Evolutionary conservation across 2,113 vertebrate genomes (phyloP).

Genomic region (Balaeniceps rex): DNA sequence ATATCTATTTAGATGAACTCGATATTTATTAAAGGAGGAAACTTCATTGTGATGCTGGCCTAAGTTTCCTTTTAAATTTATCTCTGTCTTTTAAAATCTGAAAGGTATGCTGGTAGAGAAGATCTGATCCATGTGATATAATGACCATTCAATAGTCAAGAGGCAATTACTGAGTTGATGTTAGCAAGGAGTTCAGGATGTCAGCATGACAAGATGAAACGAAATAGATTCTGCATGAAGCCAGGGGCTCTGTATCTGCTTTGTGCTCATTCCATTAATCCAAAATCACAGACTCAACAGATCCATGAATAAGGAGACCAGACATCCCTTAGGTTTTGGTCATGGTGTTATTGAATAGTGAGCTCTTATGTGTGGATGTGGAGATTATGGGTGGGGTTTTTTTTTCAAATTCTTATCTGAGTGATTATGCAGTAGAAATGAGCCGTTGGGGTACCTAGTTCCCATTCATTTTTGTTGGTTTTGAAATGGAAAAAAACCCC

Average conservation of each 20-base stretch:
- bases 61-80: not conserved
- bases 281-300: not conserved
- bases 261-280: not conserved
- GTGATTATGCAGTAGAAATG: not conserved
- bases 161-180: not conserved
- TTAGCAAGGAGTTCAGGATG: not conserved
- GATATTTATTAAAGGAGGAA: not conserved
- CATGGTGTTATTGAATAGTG: not conserved
- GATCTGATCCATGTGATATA: not conserved
- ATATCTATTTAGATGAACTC: not conserved
- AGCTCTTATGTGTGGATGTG: not conserved
- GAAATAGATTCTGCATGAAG: not conserved
- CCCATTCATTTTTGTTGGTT: not conserved
- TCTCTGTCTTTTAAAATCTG: not conserved
- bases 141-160: not conserved
- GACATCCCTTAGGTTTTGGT: not conserved
- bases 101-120: not conserved
- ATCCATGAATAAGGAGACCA: not conserved
- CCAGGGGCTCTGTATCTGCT: not conserved
- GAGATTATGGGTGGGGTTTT: not conserved
- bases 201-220: not conserved
- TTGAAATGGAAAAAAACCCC: not conserved
- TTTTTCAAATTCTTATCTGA: not conserved
- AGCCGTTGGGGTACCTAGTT: not conserved
- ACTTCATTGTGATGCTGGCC: not conserved